phyloP scores from a whole-genome alignment of 2,888 invertebrate genomes.

The Ernsta delagoae region DNA sequence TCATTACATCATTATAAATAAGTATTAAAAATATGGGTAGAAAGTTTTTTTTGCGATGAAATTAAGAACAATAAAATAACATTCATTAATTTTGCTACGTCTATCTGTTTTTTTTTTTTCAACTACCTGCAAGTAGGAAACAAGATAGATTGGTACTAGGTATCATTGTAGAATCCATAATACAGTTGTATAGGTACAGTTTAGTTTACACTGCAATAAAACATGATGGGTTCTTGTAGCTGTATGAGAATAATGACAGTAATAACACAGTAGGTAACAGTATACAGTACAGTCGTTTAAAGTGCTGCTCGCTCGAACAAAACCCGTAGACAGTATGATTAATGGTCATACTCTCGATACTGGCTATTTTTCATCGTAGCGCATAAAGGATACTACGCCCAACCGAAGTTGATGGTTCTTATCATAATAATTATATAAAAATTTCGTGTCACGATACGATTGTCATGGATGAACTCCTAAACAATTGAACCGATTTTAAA shows the following conservation, averaged over 20 bases:
- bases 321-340: conserved; percentile 29
- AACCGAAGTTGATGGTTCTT: conserved; percentile 2
- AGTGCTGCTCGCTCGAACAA: conserved; percentile 18
- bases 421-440: no score
- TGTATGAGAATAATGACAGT: conserved; percentile 1
- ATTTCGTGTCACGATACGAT: no score
- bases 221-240: neutral
- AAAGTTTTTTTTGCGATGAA: no score
- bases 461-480: no score
- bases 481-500: no score
- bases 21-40: no score
- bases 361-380: conserved; percentile 13
- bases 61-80: no score
- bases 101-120: no score
- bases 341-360: conserved; percentile 26
- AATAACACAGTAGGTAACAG: conserved; percentile 1
- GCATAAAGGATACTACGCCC: conserved; percentile 8
- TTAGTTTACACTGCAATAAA: neutral
- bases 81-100: no score
- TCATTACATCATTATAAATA: neutral
- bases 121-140: no score
- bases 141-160: no score
- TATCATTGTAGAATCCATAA: neutral
- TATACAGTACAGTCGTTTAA: conserved; percentile 2
- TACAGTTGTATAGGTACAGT: no score